Conservation (phyloP, 2,888 invertebrate genomes). For the Acronicta alni region DNA sequence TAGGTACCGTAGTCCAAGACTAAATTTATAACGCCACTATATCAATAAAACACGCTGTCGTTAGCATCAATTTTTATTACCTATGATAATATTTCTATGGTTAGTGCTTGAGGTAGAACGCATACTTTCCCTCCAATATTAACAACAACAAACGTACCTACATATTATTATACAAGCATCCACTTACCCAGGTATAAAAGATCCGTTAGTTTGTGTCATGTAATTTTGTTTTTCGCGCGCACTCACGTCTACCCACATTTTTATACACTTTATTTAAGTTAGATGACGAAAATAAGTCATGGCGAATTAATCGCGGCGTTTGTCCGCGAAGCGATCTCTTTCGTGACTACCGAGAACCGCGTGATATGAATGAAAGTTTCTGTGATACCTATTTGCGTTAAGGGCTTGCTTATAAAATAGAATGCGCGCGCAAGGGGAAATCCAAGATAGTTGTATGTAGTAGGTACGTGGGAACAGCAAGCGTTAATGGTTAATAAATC, state of each 20-base stretch:
- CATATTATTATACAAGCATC: constrained; percentile 1
- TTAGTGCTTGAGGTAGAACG: constrained; percentile 1
- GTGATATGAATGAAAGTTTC: constrained; percentile 70
- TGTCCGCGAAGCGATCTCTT: constrained; percentile 69
- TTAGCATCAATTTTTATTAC: constrained; percentile 18
- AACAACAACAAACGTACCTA: constrained; percentile 9
- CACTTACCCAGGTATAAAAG: constrained; percentile 91
- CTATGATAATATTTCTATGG: constrained; percentile 15
- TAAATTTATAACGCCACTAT: not conserved
- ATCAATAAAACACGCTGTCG: constrained; percentile 24
- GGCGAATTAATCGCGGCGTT: constrained; percentile 66
- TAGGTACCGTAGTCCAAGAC: too few relatives aligned
- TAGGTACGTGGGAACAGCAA: constrained; percentile 24
- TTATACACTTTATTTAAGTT: constrained; percentile 59
- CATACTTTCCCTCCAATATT: constrained; percentile 49
- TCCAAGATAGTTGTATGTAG: constrained; percentile 17
- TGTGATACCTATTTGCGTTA: constrained; percentile 44
- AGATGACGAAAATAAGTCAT: constrained; percentile 66
- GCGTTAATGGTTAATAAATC: constrained; percentile 37
- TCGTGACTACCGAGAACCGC: constrained; percentile 72
- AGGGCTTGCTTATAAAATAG: constrained; percentile 49
- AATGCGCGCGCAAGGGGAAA: constrained; percentile 70
- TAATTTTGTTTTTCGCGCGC: constrained; percentile 90
- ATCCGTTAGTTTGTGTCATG: constrained; percentile 89
- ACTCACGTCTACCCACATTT: constrained; percentile 90